Percentiles rank a stretch among this genome's conserved stretches.
Conservation (phyloP, 2,113 vertebrate species). For the Columbina picui region DNA sequence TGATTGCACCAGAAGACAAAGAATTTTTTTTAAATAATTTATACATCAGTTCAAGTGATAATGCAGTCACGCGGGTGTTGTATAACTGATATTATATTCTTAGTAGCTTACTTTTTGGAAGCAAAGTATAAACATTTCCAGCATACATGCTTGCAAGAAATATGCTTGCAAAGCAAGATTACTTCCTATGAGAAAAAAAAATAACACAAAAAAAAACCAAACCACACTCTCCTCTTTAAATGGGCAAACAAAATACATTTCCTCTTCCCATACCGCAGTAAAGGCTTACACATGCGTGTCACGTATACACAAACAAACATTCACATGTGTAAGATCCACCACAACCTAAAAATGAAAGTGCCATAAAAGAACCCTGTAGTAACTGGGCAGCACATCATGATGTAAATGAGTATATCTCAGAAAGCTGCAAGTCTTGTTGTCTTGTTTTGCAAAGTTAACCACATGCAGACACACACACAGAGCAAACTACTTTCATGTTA, state of each 20-base stretch:
- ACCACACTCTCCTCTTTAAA: not conserved
- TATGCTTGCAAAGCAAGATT: slow-evolving; percentile 20
- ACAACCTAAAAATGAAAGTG: slow-evolving; percentile 28
- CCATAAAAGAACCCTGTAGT: not conserved
- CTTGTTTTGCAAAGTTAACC: slow-evolving; percentile 41
- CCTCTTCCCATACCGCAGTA: slow-evolving; percentile 47
- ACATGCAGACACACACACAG: not conserved
- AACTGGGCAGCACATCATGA: slow-evolving; percentile 7
- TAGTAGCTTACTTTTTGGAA: not conserved
- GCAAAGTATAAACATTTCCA: not conserved
- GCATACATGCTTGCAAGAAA: not conserved
- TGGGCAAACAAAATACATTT: slow-evolving; percentile 1
- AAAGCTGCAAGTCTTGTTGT: not conserved
- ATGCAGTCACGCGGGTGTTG: not conserved
- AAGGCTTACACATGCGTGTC: not conserved
- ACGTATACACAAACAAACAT: not conserved
- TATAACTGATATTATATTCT: not conserved
- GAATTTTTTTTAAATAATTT: not conserved
- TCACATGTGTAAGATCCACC: slow-evolving; percentile 3
- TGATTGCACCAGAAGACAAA: not conserved
- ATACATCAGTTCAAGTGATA: not conserved
- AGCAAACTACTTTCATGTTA: slow-evolving; percentile 15
- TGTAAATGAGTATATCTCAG: not conserved
- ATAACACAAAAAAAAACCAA: fast-evolving
- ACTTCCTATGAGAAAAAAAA: slow-evolving; percentile 11